Evolutionary conservation across 2,888 invertebrate species (phyloP), one percentile per base, ranked within the genome.

Genomic region (Metalampra italica): DNA sequence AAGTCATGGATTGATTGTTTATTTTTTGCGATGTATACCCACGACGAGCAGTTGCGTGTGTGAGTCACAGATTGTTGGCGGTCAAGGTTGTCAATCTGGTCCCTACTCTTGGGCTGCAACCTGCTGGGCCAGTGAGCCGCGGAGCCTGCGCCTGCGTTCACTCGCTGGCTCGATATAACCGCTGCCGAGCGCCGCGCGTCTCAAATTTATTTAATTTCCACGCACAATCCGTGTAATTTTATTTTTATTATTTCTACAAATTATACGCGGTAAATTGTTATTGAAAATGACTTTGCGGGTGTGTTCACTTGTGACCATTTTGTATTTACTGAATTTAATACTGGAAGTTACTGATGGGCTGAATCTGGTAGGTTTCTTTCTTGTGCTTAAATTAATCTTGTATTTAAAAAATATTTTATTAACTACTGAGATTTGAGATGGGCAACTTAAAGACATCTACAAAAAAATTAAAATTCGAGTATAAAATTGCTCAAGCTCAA

Each of bases 51-150:
- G 57, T 58, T 58, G 58, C 60, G 64, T 66, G 68, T 71, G 62
- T 82, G 73, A 78, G 68, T 77, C 77, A 78, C 69, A 71, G 68
- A 75, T 82, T 68, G 71, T 76, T 74, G 73, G 63, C 66, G 71
- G 77, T 72, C 83, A 86, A 87, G 87, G 85, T 64, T 77, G 69
- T 38, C 54, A 56, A 66, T 65, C 69, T 59, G 70, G 67, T 68
- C 72, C 74, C 65, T 66, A 67, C 68, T 62, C 57, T 64, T 66
- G 62, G 56, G 63, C 62, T 60, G 57, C 43, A 37, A 22, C 22
- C 11, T 1, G 32, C 40, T 8, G 15, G 9, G 13, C 37, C 9
- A 29, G n/a, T 15, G 13, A 29, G 3, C 38, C 29, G 9, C 13
- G 14, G 22, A 22, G 22, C 22, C 22, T 22, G 22, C 22, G 22